Evolutionary conservation across 1,140 invertebrate species (phyloP), one percentile per base, ranked within the genome.

Genomic region (Temnothorax curvispinosus): DNA sequence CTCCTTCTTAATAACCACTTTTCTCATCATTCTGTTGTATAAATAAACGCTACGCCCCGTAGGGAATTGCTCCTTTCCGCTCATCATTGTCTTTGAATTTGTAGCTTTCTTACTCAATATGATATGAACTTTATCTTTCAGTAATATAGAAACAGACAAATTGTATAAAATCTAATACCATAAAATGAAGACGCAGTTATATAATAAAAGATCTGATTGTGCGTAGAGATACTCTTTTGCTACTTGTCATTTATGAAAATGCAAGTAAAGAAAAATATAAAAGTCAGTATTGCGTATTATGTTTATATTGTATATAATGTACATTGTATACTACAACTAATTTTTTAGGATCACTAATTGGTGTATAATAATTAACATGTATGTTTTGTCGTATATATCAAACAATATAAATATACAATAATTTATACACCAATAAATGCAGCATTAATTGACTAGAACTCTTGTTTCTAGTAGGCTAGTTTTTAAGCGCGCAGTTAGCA

Each of bases 1-100:
- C 62, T 27, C 27, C 74, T 77, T 91, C 81, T 87, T 91, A 91
- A 91, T 89, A 91, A 91, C 60, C 90, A 91, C 65, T 91, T 91
- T 85, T 62, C 72, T 62, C 86, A 65, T 82, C 82, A 76, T n/a
- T 65, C 18, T 54, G 18, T 54, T 71, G 81, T 2, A 18, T 60
- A 64, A 82, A 86, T 47, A 41, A 72, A 44, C 44, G 32, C 27
- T 3, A 8, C n/a, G 50, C 44, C 32, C 38, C 38, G 32, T 21
- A 32, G 27, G 64, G 32, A n/a, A 44, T 27, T 54, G 41, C n/a
- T n/a, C 6, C 3, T 52, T 52, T 67, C 38, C 8, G 11, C 11
- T 38, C 32, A 85, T 27, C 38, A 56, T 8, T 60, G 50, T 8
- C 56, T 35, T 44, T 7, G 44, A 50, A 78, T 44, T 58, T 41